Evolutionary conservation across 2,888 invertebrate genomes (phyloP).

Genomic region (Pollenia griseotomentosa): DNA sequence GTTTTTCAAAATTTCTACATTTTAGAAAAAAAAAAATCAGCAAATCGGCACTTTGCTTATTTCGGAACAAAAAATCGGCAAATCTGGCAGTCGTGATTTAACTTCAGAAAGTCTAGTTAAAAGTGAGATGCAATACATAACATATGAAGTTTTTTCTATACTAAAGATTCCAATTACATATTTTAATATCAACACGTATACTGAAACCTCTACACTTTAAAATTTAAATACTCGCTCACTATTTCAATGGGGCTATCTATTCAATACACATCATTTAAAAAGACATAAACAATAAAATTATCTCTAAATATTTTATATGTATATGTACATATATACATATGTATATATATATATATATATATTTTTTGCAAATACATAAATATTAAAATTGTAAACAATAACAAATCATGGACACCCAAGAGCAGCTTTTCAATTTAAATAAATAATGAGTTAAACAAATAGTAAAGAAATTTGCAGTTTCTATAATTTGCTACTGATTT

Average conservation of each 20-base stretch:
- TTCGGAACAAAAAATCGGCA: too few relatives aligned
- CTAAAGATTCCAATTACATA: too few relatives aligned
- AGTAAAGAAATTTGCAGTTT: not conserved
- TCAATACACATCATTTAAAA: slow-evolving; percentile 39
- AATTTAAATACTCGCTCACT: not conserved
- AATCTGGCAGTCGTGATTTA: too few relatives aligned
- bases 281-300: slow-evolving; percentile 66
- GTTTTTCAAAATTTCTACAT: too few relatives aligned
- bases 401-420: slow-evolving; percentile 63
- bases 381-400: slow-evolving; percentile 39
- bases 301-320: slow-evolving; percentile 15
- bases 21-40: too few relatives aligned
- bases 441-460: too few relatives aligned
- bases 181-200: too few relatives aligned
- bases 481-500: slow-evolving; percentile 17
- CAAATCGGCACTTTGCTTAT: too few relatives aligned
- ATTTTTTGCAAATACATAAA: slow-evolving; percentile 46
- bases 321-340: not conserved
- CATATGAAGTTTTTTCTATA: too few relatives aligned
- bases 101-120: too few relatives aligned
- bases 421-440: not conserved
- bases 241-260: slow-evolving; percentile 35
- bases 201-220: not conserved
- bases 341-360: slow-evolving; percentile 1
- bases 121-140: too few relatives aligned